phyloP scores from a whole-genome alignment of 2,797 vertebrate species.

The Coilia nasus region DNA sequence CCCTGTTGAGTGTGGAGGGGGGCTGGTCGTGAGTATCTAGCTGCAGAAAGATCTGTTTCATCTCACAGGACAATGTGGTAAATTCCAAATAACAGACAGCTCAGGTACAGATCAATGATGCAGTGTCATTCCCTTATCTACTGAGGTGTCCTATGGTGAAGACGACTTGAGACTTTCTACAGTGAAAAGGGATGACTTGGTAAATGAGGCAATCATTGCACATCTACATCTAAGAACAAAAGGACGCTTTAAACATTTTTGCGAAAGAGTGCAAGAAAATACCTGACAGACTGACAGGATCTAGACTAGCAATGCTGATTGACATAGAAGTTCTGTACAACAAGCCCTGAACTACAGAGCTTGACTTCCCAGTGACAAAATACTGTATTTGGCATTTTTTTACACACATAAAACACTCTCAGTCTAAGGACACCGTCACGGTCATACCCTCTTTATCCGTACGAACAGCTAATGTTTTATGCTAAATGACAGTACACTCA shows the following conservation, averaged over 20 bases:
- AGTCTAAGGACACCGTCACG: not conserved
- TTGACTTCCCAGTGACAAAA: conserved; percentile 53
- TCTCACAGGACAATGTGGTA: not conserved
- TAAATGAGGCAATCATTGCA: conserved; percentile 64
- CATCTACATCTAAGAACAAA: conserved; percentile 54
- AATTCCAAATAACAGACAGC: not conserved
- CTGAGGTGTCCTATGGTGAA: not conserved
- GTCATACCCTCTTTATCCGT: not conserved
- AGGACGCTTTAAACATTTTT: conserved; percentile 56
- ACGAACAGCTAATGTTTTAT: not conserved
- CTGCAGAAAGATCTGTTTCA: conserved; percentile 1
- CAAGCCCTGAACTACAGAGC: not conserved
- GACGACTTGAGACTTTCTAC: too few species aligned
- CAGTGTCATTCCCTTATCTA: not conserved
- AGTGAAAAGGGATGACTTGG: not conserved
- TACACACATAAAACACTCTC: not conserved
- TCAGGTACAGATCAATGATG: not conserved
- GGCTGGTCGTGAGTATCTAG: not conserved
- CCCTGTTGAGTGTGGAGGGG: not conserved
- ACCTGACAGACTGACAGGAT: not conserved
- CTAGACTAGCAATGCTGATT: not conserved
- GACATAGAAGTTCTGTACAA: conserved; percentile 8
- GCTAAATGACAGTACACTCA: not conserved
- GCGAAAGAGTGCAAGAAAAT: not conserved
- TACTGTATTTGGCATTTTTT: conserved; percentile 45